A percentile compares a stretch with the other conserved stretches of the same genome.
phyloP scores from a whole-genome alignment of 2,113 vertebrate genomes.

The Pandion haliaetus region DNA sequence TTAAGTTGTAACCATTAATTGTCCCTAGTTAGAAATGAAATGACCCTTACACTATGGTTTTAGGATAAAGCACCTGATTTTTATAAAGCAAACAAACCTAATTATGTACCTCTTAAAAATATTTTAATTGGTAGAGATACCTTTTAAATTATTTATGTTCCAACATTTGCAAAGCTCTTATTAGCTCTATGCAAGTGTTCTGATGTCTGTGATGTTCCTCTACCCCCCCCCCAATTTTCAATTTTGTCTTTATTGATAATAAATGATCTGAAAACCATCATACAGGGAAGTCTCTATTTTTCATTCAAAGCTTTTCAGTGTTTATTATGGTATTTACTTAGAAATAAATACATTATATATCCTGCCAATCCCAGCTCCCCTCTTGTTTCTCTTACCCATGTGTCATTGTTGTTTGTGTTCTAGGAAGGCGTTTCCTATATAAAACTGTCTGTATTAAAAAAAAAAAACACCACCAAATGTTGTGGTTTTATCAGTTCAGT shows the following conservation, averaged over 20 bases:
- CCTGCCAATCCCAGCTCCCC: background rate
- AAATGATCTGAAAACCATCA: constrained; percentile 67
- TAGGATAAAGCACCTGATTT: background rate
- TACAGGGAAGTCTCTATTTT: constrained; percentile 1
- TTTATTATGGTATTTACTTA: background rate
- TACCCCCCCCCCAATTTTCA: background rate
- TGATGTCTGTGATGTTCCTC: constrained; percentile 21
- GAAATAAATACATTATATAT: background rate
- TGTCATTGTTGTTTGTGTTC: background rate
- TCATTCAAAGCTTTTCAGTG: background rate
- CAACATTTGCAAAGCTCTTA: constrained; percentile 55
- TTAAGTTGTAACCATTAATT: background rate
- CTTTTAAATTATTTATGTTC: constrained; percentile 50
- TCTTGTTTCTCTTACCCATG: background rate
- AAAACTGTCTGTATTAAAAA: background rate
- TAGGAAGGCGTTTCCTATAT: background rate
- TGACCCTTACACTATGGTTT: background rate
- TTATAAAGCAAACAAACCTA: background rate
- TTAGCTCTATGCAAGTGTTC: constrained; percentile 26
- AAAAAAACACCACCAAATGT: background rate
- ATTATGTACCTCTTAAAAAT: background rate
- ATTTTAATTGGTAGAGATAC: constrained; percentile 28
- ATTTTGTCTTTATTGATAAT: constrained; percentile 72
- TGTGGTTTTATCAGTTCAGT: background rate
- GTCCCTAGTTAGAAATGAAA: background rate